Percentiles rank a stretch among this genome's conserved stretches.
Evolutionary conservation across 1,140 invertebrate species (phyloP).

Genomic region (Bombus affinis): DNA sequence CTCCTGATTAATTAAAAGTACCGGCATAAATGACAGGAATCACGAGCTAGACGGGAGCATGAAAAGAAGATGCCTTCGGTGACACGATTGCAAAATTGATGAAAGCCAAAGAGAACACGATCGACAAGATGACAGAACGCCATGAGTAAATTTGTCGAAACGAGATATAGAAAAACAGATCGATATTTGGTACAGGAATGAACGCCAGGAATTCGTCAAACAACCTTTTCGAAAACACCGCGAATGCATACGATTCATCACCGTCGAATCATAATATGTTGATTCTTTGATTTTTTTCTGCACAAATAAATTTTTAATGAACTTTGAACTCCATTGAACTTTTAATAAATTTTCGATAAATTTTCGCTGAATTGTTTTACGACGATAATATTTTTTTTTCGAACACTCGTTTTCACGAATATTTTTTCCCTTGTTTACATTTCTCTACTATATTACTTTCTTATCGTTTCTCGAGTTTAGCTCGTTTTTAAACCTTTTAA

Average conservation of each 20-base stretch:
- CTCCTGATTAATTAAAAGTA: slow-evolving; percentile 63
- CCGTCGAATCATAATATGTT: not conserved
- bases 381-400: not conserved
- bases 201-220: not conserved
- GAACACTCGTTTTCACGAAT: not conserved
- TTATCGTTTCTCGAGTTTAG: not conserved
- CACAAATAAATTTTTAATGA: not conserved
- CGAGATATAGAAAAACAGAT: slow-evolving; percentile 1
- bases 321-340: no score
- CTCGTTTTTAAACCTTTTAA: not conserved
- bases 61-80: slow-evolving; percentile 34
- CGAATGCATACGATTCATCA: not conserved
- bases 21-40: slow-evolving; percentile 53
- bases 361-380: not conserved
- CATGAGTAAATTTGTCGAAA: slow-evolving; percentile 37
- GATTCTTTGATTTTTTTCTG: not conserved
- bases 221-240: slow-evolving; percentile 30
- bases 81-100: slow-evolving; percentile 56
- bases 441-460: not conserved
- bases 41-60: not conserved
- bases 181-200: slow-evolving; percentile 26
- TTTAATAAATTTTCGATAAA: not conserved
- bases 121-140: slow-evolving; percentile 12
- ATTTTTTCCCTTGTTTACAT: not conserved
- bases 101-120: slow-evolving; percentile 42